These are phyloP conservation scores for Acrocephalus arundinaceus DNA, from an alignment of 2,113 vertebrate genomes.

Conservation along the genomic window DNA sequence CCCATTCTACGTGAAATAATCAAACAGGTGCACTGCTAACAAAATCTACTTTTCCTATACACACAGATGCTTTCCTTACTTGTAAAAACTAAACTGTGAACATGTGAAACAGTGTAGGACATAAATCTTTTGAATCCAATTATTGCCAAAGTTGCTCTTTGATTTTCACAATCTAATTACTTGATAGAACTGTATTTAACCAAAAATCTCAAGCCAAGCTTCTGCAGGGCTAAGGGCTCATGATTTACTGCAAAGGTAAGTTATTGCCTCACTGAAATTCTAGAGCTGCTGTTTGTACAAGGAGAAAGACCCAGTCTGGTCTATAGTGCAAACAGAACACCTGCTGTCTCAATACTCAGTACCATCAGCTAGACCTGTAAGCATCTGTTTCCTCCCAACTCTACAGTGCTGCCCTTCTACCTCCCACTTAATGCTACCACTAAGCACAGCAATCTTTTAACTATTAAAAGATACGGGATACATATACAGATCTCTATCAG, in stretches of 20 bases:
- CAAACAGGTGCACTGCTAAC: neutral
- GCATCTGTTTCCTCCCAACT: neutral
- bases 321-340: neutral
- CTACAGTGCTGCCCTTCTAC: neutral
- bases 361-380: neutral
- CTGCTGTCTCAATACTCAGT: neutral
- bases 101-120: neutral
- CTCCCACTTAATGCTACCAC: neutral
- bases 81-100: neutral
- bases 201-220: neutral
- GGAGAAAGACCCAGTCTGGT: neutral
- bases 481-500: neutral
- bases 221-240: neutral
- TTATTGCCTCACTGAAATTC: neutral
- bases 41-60: neutral
- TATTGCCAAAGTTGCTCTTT: neutral
- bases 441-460: neutral
- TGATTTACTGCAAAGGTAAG: neutral
- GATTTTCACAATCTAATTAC: neutral
- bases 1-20: neutral
- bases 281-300: neutral
- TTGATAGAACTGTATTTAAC: neutral
- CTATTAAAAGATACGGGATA: neutral
- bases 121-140: neutral
- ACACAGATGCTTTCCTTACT: neutral